phyloP scores from a whole-genome alignment of 2,797 vertebrate genomes.

The Pangasius mekongensis region DNA sequence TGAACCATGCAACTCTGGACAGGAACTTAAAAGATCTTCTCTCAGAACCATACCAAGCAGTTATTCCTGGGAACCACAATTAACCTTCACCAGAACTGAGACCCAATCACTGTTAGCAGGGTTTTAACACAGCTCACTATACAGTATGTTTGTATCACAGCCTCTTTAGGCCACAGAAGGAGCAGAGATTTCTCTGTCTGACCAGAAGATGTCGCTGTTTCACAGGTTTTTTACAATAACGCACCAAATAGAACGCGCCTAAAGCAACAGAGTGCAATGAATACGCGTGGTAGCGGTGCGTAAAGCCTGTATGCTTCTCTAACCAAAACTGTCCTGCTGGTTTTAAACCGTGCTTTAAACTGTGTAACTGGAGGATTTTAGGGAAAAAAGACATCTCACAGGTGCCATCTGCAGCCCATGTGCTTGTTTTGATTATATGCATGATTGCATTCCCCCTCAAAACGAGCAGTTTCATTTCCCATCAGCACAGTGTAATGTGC shows the following conservation, averaged over 20 bases:
- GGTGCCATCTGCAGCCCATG: background rate
- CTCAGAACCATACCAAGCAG: background rate
- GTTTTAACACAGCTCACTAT: background rate
- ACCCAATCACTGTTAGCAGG: background rate
- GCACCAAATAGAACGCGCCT: no score
- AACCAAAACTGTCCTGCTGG: background rate
- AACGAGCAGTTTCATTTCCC: background rate
- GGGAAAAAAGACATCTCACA: background rate
- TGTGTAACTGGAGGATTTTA: background rate
- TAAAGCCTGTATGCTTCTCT: background rate
- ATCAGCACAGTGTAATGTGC: background rate
- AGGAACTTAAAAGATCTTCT: background rate
- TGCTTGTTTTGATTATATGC: background rate
- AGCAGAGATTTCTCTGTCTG: background rate
- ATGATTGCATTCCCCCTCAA: background rate
- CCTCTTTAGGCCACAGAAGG: no score
- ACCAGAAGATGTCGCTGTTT: constrained; percentile 55
- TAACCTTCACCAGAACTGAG: background rate
- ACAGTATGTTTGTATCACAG: no score
- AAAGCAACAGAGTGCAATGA: background rate
- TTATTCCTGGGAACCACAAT: background rate
- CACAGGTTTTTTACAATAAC: background rate
- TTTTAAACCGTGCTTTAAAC: background rate
- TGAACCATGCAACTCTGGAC: background rate
- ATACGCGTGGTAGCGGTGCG: background rate